Percentiles rank a stretch among this genome's conserved stretches.
Conservation (phyloP, 1,140 invertebrate genomes). For the Aphaenogaster floridana region DNA sequence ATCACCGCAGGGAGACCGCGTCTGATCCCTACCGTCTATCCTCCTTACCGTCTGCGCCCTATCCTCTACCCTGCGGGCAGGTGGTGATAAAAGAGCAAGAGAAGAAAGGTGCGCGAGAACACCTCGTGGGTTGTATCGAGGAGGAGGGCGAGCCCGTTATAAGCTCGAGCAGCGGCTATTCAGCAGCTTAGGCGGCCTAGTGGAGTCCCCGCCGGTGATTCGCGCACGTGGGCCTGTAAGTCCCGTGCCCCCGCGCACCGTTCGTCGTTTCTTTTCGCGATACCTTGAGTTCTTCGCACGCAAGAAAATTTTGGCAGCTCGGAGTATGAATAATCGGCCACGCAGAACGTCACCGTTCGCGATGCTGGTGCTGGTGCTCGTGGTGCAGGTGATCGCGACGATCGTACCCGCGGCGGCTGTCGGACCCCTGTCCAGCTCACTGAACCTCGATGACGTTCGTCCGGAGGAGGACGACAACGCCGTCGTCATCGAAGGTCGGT, state of each 20-base stretch:
- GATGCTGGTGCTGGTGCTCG: conserved; percentile 61
- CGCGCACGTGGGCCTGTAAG: conserved; percentile 27
- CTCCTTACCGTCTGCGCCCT: not conserved
- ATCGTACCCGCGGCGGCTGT: conserved; percentile 21
- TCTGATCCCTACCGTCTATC: conserved; percentile 18
- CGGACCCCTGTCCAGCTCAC: conserved; percentile 5
- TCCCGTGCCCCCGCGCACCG: conserved; percentile 19
- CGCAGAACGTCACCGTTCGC: conserved; percentile 12
- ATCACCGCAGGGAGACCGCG: not conserved
- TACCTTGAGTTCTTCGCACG: not conserved
- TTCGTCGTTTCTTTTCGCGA: conserved; percentile 24
- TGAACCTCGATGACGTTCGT: conserved; percentile 23
- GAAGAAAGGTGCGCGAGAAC: conserved; percentile 59
- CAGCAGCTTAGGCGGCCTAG: conserved; percentile 83
- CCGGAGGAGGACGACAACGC: conserved; percentile 72
- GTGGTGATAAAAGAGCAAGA: conserved; percentile 64
- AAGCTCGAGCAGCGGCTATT: conserved; percentile 84
- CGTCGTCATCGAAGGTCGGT: conserved; percentile 82
- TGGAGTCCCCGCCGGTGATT: conserved; percentile 66
- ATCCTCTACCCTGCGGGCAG: conserved; percentile 37
- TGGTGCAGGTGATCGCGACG: conserved; percentile 40
- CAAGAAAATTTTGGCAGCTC: not conserved
- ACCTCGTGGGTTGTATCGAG: conserved; percentile 61
- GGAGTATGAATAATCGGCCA: conserved; percentile 12
- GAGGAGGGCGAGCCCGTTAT: conserved; percentile 85